Evolutionary conservation across 2,113 vertebrate genomes (phyloP).

Genomic region (Platanista minor): DNA sequence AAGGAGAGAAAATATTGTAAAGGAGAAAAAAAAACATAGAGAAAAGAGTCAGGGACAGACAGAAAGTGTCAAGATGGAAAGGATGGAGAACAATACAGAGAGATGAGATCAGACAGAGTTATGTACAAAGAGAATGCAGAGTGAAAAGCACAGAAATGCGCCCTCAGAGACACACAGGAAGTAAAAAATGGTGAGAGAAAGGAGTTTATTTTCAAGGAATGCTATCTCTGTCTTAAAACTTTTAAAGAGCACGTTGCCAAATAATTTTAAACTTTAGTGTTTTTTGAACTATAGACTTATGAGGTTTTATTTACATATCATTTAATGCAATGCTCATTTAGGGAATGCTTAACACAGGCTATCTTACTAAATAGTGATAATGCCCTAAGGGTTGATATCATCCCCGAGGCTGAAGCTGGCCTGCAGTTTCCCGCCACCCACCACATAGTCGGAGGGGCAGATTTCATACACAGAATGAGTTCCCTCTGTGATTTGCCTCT

Average conservation of each 20-base stretch:
- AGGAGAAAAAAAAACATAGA: not conserved
- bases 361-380: not conserved
- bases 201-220: not conserved
- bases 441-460: not conserved
- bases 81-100: not conserved
- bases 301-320: not conserved
- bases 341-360: not conserved
- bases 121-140: not conserved
- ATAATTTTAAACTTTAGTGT: conserved; percentile 7
- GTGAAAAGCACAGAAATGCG: not conserved
- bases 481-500: not conserved
- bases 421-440: not conserved
- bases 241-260: not conserved
- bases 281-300: not conserved
- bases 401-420: not conserved
- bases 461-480: not conserved
- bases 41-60: not conserved
- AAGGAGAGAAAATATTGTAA: not conserved
- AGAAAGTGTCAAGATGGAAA: not conserved
- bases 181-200: not conserved
- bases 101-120: not conserved
- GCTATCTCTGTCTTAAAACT: not conserved
- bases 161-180: not conserved
- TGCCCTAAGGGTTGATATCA: not conserved
- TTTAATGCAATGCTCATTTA: not conserved